phyloP scores from a whole-genome alignment of 2,113 vertebrate genomes.

The Burhinus oedicnemus region DNA sequence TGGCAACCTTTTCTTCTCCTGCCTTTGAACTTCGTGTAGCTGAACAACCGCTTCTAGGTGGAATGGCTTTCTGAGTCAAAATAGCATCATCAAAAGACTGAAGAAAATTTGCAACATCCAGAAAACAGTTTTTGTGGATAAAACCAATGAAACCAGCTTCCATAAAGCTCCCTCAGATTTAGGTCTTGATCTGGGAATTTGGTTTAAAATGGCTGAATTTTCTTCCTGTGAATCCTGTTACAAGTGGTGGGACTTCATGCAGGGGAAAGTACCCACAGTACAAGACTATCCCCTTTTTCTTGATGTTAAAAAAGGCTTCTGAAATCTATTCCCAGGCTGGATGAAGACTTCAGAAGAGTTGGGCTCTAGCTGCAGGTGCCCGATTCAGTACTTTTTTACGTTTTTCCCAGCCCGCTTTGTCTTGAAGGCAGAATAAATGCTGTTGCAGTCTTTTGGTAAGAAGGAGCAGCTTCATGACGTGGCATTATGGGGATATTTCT shows the following conservation, averaged over 20 bases:
- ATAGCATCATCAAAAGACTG: neutral
- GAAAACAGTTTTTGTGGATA: neutral
- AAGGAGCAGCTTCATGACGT: rapidly evolving
- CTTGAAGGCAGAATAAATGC: neutral
- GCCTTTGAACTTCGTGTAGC: neutral
- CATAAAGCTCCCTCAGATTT: neutral
- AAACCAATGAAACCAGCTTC: neutral
- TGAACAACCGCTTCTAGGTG: neutral
- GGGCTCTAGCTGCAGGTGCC: neutral
- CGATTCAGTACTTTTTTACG: neutral
- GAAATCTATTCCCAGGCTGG: neutral
- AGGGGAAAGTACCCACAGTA: neutral
- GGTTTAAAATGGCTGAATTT: neutral
- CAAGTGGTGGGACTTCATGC: neutral
- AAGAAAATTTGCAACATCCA: neutral
- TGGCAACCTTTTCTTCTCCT: neutral
- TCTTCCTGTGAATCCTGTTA: neutral
- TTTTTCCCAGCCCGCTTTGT: neutral
- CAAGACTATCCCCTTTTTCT: neutral
- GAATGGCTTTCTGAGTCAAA: neutral
- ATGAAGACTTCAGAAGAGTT: neutral
- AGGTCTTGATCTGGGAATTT: neutral
- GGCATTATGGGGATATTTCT: neutral
- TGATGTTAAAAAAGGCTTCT: neutral
- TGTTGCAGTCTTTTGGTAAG: neutral